A percentile compares a stretch with the other conserved stretches of the same genome.
phyloP scores from a whole-genome alignment of 2,797 vertebrate species.

The Podarcis lilfordi region DNA sequence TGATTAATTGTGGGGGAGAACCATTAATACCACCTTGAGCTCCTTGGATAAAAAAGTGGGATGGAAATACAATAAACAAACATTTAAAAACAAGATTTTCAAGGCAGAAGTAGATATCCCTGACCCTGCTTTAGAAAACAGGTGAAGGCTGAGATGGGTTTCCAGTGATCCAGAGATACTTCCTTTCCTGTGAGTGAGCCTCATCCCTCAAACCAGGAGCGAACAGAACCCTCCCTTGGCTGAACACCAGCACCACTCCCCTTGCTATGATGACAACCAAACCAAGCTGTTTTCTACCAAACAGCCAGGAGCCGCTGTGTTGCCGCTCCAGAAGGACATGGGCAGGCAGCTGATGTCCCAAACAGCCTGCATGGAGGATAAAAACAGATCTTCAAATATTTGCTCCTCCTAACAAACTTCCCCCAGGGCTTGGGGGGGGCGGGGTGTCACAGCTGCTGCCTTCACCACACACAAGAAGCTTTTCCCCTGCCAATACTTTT shows the following conservation, averaged over 20 bases:
- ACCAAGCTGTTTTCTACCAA: constrained; percentile 8
- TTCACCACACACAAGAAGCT: fast-evolving
- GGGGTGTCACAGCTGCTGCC: constrained; percentile 38
- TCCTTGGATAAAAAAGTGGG: no score
- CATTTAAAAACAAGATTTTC: neutral
- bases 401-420: constrained; percentile 42
- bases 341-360: constrained; percentile 34
- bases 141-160: no score
- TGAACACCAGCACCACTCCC: neutral
- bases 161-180: neutral
- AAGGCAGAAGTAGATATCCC: no score
- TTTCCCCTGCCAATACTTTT: no score
- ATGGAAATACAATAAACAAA: neutral
- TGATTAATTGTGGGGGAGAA: neutral
- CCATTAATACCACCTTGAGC: neutral
- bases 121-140: no score
- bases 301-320: constrained; percentile 29
- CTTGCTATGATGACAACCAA: fast-evolving
- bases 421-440: neutral
- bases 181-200: neutral
- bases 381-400: constrained; percentile 69
- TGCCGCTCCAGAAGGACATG: constrained; percentile 1
- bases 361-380: constrained; percentile 49
- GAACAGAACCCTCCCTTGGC: constrained; percentile 14
- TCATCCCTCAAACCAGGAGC: neutral